Evolutionary conservation across 2,888 invertebrate species (phyloP).

Genomic region (Agrochola circellaris): DNA sequence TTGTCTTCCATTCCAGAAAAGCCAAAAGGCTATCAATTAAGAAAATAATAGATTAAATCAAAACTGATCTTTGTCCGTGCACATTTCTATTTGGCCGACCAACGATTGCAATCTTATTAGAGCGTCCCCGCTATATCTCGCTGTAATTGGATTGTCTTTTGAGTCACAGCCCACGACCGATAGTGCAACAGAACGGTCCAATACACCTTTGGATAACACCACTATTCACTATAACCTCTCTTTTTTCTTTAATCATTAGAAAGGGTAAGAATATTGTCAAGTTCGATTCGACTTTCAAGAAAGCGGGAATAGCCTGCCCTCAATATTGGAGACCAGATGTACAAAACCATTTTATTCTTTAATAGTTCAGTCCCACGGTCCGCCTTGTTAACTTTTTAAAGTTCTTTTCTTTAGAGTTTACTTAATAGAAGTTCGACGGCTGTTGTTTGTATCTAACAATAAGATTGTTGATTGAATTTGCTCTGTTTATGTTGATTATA

Average conservation of each 20-base stretch:
- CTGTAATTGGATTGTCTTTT: conserved; percentile 74
- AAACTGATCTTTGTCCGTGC: conserved; percentile 46
- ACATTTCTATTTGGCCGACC: conserved; percentile 63
- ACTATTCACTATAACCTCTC: conserved; percentile 33
- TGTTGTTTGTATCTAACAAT: conserved; percentile 62
- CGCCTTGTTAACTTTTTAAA: conserved; percentile 69
- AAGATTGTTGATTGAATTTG: conserved; percentile 56
- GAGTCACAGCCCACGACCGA: conserved; percentile 61
- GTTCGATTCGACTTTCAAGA: conserved; percentile 44
- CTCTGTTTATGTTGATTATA: conserved; percentile 52
- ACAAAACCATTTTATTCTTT: conserved; percentile 71
- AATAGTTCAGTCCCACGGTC: conserved; percentile 67
- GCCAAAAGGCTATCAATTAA: conserved; percentile 47
- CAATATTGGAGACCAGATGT: conserved; percentile 68
- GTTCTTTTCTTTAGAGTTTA: conserved; percentile 63
- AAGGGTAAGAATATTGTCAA: conserved; percentile 17
- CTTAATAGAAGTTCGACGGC: conserved; percentile 63
- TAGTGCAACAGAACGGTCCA: conserved; percentile 59
- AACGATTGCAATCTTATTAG: conserved; percentile 67
- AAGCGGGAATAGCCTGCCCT: conserved; percentile 59
- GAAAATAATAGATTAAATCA: conserved; percentile 54
- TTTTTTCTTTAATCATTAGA: conserved; percentile 29
- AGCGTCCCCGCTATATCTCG: conserved; percentile 63
- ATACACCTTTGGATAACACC: conserved; percentile 48
- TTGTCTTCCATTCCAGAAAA: not conserved